These are phyloP conservation scores for Enteromius radiatus DNA, from an alignment of 2,797 vertebrate genomes.

Conservation along the genomic window DNA sequence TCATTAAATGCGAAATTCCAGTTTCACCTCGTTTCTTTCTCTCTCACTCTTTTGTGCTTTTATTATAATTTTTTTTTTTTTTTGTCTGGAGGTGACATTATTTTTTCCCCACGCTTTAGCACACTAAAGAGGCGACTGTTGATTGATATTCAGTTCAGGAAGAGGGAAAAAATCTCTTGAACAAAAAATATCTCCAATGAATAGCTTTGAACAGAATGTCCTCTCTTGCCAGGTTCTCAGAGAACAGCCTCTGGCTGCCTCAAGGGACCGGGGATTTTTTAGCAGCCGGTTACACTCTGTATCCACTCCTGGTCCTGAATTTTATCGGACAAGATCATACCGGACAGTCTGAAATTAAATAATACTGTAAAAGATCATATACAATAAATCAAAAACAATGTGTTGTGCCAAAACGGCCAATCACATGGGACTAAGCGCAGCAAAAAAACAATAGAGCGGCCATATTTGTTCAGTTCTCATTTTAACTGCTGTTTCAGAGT, in stretches of 20 bases:
- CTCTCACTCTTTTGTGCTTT: constrained; percentile 10
- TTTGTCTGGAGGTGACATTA: constrained; percentile 27
- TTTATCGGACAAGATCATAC: constrained; percentile 30
- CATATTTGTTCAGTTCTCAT: constrained; percentile 2
- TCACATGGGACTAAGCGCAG: neutral
- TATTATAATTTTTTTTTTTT: constrained; percentile 5
- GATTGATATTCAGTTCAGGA: constrained; percentile 76
- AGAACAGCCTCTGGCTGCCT: constrained; percentile 69
- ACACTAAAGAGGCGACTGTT: constrained; percentile 68
- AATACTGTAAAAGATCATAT: neutral
- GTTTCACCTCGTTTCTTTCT: constrained; percentile 75
- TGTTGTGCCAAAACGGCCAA: neutral
- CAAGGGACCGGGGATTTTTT: constrained; percentile 48
- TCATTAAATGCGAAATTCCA: constrained; percentile 83
- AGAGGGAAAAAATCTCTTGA: constrained; percentile 62
- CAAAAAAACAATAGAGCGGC: neutral
- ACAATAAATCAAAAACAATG: neutral
- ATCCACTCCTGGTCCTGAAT: constrained; percentile 19
- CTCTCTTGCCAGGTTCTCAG: constrained; percentile 68
- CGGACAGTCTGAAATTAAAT: constrained; percentile 10
- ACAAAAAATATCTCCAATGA: constrained; percentile 78
- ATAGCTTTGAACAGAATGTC: constrained; percentile 76
- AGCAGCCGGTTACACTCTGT: constrained; percentile 43
- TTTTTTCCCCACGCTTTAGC: constrained; percentile 64
- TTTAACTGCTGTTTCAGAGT: constrained; percentile 8